Conservation (phyloP, 35 echinoderm and acorn worm genomes). For the Eucidaris tribuloides region DNA sequence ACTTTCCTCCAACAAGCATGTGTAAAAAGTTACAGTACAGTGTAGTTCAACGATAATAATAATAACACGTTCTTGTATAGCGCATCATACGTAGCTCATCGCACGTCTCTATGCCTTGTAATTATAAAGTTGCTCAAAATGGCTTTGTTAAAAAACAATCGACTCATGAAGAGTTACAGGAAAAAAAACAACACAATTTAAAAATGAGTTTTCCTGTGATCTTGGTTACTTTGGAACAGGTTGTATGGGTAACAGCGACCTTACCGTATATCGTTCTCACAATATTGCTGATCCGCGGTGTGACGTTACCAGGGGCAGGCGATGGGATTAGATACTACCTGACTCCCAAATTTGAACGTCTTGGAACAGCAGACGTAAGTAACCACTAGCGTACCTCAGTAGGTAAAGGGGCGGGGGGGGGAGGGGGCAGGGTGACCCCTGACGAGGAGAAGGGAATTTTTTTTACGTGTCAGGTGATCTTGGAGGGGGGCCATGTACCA, state of each 20-base stretch:
- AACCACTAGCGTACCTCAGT: background rate
- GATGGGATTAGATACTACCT: slow-evolving; percentile 59
- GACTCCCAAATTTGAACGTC: slow-evolving; percentile 21
- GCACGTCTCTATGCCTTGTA: too few relatives aligned
- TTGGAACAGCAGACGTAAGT: background rate
- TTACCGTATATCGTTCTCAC: slow-evolving; percentile 62
- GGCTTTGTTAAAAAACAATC: too few relatives aligned
- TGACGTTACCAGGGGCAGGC: slow-evolving; percentile 42
- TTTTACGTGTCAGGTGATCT: background rate
- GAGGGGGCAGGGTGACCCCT: too few relatives aligned
- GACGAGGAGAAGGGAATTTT: too few relatives aligned
- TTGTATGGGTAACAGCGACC: slow-evolving; percentile 60
- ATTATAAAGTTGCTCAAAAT: background rate
- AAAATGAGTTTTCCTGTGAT: background rate
- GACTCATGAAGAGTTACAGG: background rate
- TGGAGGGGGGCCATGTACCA: too few relatives aligned
- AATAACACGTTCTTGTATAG: too few relatives aligned
- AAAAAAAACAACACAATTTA: background rate
- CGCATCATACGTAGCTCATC: too few relatives aligned
- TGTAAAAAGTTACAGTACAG: too few relatives aligned
- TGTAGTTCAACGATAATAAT: too few relatives aligned
- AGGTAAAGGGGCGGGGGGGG: background rate
- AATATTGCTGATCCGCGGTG: slow-evolving; percentile 50
- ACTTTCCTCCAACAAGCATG: too few relatives aligned
- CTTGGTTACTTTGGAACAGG: slow-evolving; percentile 8